Percentiles rank a stretch among this genome's conserved stretches.
phyloP scores from a whole-genome alignment of 2,888 invertebrate genomes.

The Brachylomia viminalis region DNA sequence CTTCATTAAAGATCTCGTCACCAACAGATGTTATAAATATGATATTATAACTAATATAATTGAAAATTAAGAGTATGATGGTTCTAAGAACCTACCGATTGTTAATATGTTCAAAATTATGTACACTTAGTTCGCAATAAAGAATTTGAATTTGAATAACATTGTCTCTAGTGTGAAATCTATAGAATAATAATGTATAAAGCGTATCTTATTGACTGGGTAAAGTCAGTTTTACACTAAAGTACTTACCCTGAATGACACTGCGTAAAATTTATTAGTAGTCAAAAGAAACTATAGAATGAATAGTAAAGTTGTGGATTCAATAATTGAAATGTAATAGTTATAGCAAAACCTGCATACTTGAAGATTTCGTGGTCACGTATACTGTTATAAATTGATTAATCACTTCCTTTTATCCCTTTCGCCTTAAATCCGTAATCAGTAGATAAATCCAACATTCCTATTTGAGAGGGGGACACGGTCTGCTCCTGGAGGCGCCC shows the following conservation, averaged over 20 bases:
- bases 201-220: not conserved
- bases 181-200: not conserved
- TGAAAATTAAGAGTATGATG: not conserved
- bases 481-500: conserved; percentile 46
- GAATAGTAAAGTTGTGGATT: not conserved
- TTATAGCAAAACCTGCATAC: not conserved
- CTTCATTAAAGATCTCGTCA: not conserved
- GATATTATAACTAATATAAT: not conserved
- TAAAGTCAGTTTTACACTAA: not conserved
- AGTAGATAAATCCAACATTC: conserved; percentile 44
- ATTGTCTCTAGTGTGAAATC: conserved; percentile 19
- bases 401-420: not conserved
- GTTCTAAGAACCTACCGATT: too few species aligned
- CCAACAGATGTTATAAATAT: not conserved
- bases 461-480: conserved; percentile 29
- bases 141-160: too few species aligned
- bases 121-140: too few species aligned
- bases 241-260: not conserved
- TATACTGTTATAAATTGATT: not conserved
- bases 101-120: too few species aligned
- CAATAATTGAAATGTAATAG: not conserved
- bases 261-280: not conserved
- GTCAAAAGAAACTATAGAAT: not conserved
- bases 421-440: conserved; percentile 23
- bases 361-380: not conserved